Percentiles rank a stretch among this genome's conserved stretches.
These are phyloP conservation scores for Dinothrombium tinctorium DNA, from an alignment of 1,140 invertebrate genomes.

Conservation along the genomic window DNA sequence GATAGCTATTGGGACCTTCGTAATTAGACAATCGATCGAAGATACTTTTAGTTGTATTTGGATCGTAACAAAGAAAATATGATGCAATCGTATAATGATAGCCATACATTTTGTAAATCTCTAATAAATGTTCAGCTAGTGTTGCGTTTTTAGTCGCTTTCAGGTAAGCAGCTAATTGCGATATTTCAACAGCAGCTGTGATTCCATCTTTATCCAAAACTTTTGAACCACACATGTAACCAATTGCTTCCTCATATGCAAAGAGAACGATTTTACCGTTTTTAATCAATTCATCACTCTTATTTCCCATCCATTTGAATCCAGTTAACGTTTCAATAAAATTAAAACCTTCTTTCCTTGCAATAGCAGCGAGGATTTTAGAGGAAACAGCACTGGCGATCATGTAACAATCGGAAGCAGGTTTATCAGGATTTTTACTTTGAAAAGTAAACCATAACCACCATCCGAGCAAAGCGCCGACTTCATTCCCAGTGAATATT, in stretches of 20 bases:
- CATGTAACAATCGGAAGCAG: conserved; percentile 40
- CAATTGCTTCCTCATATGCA: conserved; percentile 66
- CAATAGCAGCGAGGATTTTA: conserved; percentile 71
- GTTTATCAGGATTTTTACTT: conserved; percentile 13
- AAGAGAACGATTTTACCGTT: conserved; percentile 53
- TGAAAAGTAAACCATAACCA: conserved; percentile 7
- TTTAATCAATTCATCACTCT: conserved; percentile 37
- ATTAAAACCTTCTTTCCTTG: conserved; percentile 49
- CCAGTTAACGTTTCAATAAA: conserved; percentile 90
- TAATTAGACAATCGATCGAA: conserved; percentile 61
- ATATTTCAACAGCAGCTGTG: conserved; percentile 47
- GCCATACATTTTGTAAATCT: conserved; percentile 55
- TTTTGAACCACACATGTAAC: conserved; percentile 68
- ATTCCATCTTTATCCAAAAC: conserved; percentile 93
- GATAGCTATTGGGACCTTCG: conserved; percentile 27
- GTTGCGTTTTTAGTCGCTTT: conserved; percentile 31
- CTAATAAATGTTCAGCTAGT: conserved; percentile 39
- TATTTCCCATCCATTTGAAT: conserved; percentile 99
- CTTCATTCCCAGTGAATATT: conserved; percentile 84
- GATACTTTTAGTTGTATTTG: conserved; percentile 39
- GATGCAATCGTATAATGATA: conserved; percentile 61
- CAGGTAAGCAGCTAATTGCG: conserved; percentile 53
- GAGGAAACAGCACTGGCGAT: conserved; percentile 88
- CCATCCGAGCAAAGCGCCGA: conserved; percentile 57
- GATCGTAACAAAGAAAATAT: conserved; percentile 65